These are phyloP conservation scores for Rhabdophis nuchalis DNA, from an alignment of 2,797 vertebrate genomes.

Conservation along the genomic window DNA sequence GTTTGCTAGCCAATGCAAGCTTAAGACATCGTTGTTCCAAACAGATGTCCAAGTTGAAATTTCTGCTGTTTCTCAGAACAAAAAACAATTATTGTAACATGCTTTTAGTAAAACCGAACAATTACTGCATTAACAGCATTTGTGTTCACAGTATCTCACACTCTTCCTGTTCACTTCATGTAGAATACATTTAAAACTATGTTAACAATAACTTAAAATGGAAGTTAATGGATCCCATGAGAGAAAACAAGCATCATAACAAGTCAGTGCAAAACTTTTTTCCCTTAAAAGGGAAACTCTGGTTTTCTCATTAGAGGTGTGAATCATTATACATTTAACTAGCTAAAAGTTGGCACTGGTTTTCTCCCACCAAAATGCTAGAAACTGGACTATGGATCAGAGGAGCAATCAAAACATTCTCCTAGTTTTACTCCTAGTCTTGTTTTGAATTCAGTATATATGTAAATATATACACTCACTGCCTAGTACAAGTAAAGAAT, in stretches of 20 bases:
- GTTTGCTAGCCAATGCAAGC: neutral
- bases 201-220: neutral
- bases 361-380: conserved; percentile 15
- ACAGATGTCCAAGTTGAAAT: neutral
- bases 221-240: neutral
- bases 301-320: conserved; percentile 12
- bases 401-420: neutral
- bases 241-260: neutral
- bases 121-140: neutral
- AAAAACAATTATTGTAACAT: neutral
- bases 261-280: neutral
- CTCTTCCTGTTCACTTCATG: conserved; percentile 1
- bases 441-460: neutral
- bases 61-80: neutral
- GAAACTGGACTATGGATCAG: neutral
- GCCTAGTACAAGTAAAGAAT: neutral
- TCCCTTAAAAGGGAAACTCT: conserved; percentile 10
- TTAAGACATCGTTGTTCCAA: neutral
- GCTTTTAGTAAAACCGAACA: neutral
- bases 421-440: neutral
- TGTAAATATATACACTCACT: neutral
- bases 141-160: neutral
- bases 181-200: neutral
- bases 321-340: conserved; percentile 7
- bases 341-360: neutral